Base-by-base conservation (phyloP, 2,113 vertebrate species). In the Nannobrachium achirus region DNA sequence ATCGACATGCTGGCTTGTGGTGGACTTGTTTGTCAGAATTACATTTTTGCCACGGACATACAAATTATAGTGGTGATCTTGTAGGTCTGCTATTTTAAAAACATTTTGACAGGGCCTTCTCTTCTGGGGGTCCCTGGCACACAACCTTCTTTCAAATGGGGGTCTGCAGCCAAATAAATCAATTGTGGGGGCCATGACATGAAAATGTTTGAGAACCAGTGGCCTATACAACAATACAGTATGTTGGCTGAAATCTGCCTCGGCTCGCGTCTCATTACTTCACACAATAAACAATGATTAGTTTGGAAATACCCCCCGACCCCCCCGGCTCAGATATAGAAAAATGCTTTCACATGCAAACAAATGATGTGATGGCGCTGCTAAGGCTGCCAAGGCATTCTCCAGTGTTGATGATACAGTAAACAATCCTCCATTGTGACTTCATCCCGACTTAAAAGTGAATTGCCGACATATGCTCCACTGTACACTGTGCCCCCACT, bases 381-480 rank as follows among this genome's bases (percentile, higher is more conserved):
- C 55, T 38, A 69, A 48, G 60, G 3, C 66, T 80, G 75, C 87
- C 88, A 89, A 84, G 83, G 69, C 78, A 77, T 78, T 81, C 69
- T 65, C 69, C 52, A 39, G 55, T 82, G 76, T 75, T 88, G 81
- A 91, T 89, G 85, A 88, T 77, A 89, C 66, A 61, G 72, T 90
- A 91, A 92, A 91, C 88, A 90, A 73, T 88, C 73, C 66, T 71
- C 64, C 64, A 85, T 58, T 74, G 76, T 85, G 85, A 88, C 81
- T 86, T 86, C 70, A 88, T 84, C 76, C 8, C 48, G 83, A 76
- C 75, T 82, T 78, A 76, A 69, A 71, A 46, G 65, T 49, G 80
- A 88, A 92, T 89, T 86, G 78, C 80, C 84, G 79, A 89, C 89
- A 90, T 82, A 78, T 90, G 88, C 84, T 83, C 72, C 64, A 62